Conservation (phyloP, 2,113 vertebrate genomes). For the Vanacampus margaritifer region DNA sequence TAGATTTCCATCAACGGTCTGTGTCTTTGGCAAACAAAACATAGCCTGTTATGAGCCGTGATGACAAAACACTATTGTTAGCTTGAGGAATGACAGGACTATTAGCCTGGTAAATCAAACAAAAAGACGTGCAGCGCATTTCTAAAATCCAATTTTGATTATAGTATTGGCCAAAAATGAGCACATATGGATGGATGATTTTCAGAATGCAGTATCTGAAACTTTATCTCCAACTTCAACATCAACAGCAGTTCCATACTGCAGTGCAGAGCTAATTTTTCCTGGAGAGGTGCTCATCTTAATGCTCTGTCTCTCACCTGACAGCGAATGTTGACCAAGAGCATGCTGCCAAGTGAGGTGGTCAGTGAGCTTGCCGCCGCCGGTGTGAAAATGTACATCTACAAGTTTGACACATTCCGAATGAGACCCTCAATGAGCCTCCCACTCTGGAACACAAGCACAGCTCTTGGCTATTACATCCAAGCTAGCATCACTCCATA, state of each 20-base stretch:
- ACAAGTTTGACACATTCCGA: background rate
- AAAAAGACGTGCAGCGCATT: background rate
- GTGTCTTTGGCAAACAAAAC: background rate
- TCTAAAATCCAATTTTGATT: background rate
- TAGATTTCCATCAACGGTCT: background rate
- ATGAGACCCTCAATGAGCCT: constrained; percentile 7
- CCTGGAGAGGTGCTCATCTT: background rate
- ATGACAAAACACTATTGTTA: background rate
- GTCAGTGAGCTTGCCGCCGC: constrained; percentile 3
- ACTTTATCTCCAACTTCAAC: background rate
- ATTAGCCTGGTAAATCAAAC: background rate
- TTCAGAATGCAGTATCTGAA: background rate
- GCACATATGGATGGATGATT: too few relatives aligned
- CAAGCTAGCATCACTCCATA: background rate
- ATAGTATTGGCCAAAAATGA: too few relatives aligned
- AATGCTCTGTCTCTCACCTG: background rate
- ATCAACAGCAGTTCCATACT: background rate
- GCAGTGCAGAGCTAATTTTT: background rate
- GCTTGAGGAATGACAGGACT: background rate
- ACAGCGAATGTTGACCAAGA: background rate
- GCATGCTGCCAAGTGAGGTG: background rate
- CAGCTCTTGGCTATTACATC: background rate
- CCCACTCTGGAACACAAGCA: constrained; percentile 20
- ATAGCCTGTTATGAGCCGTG: background rate
- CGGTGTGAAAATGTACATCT: constrained; percentile 1